These are phyloP conservation scores for Phylloscopus collybita DNA, from an alignment of 2,797 vertebrate genomes.

Conservation along the genomic window DNA sequence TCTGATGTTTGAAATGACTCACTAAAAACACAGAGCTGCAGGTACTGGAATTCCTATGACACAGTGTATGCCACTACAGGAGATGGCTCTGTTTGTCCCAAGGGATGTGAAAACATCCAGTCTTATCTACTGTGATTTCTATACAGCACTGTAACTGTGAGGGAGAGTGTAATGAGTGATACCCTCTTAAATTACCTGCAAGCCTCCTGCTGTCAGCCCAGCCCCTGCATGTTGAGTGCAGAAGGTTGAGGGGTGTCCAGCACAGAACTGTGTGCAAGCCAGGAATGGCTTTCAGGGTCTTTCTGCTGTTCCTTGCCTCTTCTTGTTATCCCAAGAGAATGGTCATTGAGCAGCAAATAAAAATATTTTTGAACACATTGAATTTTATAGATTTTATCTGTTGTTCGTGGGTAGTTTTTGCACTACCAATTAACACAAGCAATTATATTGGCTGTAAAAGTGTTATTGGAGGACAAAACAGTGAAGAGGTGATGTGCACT, in stretches of 20 bases:
- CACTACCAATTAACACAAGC: not conserved
- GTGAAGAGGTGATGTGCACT: not conserved
- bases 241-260: not conserved
- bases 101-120: not conserved
- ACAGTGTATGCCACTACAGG: not conserved
- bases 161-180: not conserved
- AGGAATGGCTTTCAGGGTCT: not conserved
- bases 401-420: not conserved
- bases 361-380: not conserved
- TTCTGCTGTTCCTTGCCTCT: not conserved
- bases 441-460: not conserved
- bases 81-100: not conserved
- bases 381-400: not conserved
- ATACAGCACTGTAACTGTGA: not conserved
- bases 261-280: no score
- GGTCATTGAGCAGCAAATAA: not conserved
- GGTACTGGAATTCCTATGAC: not conserved
- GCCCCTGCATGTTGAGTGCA: rapidly evolving
- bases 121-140: not conserved
- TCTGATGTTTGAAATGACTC: not conserved
- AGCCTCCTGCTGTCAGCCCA: not conserved
- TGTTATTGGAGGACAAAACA: not conserved
- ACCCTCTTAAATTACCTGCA: not conserved
- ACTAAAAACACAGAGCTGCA: not conserved
- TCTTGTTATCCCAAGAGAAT: not conserved